phyloP scores from a whole-genome alignment of 30 jellyfish, hydroid and myxozoan species.

The Turritopsis rubra region DNA sequence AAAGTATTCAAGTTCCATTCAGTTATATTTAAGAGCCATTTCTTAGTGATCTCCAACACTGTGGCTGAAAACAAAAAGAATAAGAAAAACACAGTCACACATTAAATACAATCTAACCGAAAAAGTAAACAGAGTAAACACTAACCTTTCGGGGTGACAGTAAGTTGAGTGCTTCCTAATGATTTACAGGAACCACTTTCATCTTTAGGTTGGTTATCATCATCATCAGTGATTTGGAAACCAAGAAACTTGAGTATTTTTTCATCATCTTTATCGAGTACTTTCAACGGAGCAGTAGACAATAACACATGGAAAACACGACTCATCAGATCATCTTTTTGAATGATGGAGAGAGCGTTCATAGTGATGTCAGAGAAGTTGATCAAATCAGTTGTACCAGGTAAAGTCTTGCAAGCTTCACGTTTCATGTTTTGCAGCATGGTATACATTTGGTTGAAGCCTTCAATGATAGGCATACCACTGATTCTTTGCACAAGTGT shows the following conservation, averaged over 20 bases:
- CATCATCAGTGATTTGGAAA: slow-evolving; percentile 24
- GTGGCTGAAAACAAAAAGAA: slow-evolving; percentile 6
- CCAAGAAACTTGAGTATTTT: slow-evolving; percentile 52
- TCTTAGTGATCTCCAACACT: slow-evolving; percentile 12
- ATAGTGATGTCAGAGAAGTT: slow-evolving; percentile 33
- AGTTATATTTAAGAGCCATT: slow-evolving; percentile 24
- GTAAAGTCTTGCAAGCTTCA: slow-evolving; percentile 37
- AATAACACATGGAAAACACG: slow-evolving; percentile 56
- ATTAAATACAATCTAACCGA: background rate
- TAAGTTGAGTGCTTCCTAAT: background rate
- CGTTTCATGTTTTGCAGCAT: slow-evolving; percentile 34
- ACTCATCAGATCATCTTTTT: slow-evolving; percentile 35
- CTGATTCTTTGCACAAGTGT: slow-evolving; percentile 21
- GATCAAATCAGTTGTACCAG: slow-evolving; percentile 30
- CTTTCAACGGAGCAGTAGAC: slow-evolving; percentile 57
- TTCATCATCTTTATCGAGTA: slow-evolving; percentile 47
- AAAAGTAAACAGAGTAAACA: background rate
- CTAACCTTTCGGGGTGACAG: slow-evolving; percentile 6
- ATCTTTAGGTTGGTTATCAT: background rate
- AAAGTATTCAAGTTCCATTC: background rate
- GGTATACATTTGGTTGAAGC: slow-evolving; percentile 6
- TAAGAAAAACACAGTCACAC: background rate
- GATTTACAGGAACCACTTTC: background rate
- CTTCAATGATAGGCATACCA: slow-evolving; percentile 18
- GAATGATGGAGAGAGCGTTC: slow-evolving; percentile 35